Evolutionary conservation across 2,113 vertebrate species (phyloP).

Genomic region (Condylura cristata): DNA sequence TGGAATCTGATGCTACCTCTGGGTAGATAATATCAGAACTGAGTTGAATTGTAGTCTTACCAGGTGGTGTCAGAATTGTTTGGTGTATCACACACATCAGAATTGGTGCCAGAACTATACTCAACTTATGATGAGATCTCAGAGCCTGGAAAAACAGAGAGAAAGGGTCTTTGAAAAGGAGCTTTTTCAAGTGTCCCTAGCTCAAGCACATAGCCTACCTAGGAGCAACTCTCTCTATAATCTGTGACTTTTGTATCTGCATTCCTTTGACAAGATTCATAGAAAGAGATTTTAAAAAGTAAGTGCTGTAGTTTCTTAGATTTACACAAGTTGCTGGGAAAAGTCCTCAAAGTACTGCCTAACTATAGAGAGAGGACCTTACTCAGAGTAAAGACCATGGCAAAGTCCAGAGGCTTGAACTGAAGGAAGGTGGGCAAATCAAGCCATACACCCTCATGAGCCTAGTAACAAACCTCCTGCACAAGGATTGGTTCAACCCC

Average conservation of each 20-base stretch:
- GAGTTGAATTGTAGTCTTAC: not conserved
- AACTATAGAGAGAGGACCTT: not conserved
- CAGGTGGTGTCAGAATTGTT: not conserved
- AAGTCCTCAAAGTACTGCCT: not conserved
- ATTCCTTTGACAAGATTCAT: not conserved
- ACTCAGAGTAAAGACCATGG: not conserved
- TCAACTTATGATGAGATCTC: not conserved
- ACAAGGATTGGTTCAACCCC: slow-evolving; percentile 90
- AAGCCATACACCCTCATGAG: not conserved
- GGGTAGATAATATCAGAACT: not conserved
- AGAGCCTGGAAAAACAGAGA: not conserved
- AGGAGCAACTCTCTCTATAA: not conserved
- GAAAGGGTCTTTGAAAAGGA: not conserved
- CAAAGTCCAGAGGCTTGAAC: not conserved
- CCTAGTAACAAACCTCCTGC: too few species aligned
- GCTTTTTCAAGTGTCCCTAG: not conserved
- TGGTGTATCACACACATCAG: not conserved
- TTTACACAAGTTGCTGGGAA: not conserved
- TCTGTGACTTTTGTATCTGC: not conserved
- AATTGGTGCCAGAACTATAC: not conserved
- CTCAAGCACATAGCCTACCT: not conserved
- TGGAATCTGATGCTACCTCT: not conserved
- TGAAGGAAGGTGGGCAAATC: not conserved
- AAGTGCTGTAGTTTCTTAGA: not conserved
- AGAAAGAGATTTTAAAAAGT: not conserved